These are phyloP conservation scores for Rhodophaea formosa DNA, from an alignment of 2,888 invertebrate species.

Conservation along the genomic window DNA sequence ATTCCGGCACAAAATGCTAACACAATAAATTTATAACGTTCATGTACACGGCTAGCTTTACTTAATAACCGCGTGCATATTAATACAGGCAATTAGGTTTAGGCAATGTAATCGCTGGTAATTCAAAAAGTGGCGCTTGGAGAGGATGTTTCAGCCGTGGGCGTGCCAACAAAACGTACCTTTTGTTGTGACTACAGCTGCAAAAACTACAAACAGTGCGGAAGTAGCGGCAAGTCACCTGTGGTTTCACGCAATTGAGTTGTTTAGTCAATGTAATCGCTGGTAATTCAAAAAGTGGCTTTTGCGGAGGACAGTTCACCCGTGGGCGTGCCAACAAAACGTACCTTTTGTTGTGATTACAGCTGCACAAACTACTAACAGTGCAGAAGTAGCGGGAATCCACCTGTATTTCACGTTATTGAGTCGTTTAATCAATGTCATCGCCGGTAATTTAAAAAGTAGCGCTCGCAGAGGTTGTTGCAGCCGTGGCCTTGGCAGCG, in stretches of 20 bases:
- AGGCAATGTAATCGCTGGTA: constrained; percentile 10
- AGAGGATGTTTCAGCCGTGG: not conserved
- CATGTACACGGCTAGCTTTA: not conserved
- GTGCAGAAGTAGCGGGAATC: not conserved
- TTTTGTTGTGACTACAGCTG: constrained; percentile 35
- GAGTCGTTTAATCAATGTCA: no score
- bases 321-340: constrained; percentile 2
- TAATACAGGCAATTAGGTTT: constrained; percentile 14
- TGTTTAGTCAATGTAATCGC: constrained; percentile 11
- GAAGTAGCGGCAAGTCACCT: no score
- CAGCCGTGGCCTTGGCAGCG: no score
- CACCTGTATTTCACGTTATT: no score
- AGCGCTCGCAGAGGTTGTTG: no score
- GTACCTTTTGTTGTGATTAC: constrained; percentile 35
- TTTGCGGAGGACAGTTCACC: constrained; percentile 6
- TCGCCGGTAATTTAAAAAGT: no score
- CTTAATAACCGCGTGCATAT: constrained; percentile 3
- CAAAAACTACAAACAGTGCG: constrained; percentile 24
- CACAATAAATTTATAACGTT: constrained; percentile 6
- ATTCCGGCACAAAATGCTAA: not conserved
- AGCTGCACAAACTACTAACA: constrained; percentile 27
- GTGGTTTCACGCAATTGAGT: no score
- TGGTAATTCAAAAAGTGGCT: constrained; percentile 10
- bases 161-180: constrained; percentile 21
- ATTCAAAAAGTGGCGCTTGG: constrained; percentile 12